Evolutionary conservation across 2,888 invertebrate genomes (phyloP).

Genomic region (Ormia ochracea): DNA sequence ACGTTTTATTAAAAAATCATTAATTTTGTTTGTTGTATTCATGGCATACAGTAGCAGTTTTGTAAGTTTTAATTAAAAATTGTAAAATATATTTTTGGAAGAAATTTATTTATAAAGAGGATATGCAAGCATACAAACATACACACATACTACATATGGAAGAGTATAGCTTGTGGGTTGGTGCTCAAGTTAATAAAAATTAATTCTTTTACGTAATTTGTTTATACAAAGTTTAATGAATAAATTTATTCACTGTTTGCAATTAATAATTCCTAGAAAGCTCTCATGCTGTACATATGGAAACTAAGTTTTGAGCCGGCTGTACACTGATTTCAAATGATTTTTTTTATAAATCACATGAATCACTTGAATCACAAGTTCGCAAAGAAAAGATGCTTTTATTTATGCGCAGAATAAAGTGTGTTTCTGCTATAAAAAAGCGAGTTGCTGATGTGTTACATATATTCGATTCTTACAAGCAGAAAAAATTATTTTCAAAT

Average conservation of each 20-base stretch:
- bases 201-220: neutral
- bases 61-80: conserved; percentile 12
- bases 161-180: neutral
- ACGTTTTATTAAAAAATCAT: conserved; percentile 9
- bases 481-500: too few relatives aligned
- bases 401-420: too few relatives aligned
- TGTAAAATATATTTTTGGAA: neutral
- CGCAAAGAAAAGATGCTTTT: too few relatives aligned
- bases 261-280: neutral
- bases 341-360: too few relatives aligned
- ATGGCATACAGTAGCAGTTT: neutral
- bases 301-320: too few relatives aligned
- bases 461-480: too few relatives aligned
- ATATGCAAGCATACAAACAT: too few relatives aligned
- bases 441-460: too few relatives aligned
- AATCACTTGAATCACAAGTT: too few relatives aligned
- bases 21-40: neutral
- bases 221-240: neutral
- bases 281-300: neutral
- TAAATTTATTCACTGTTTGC: neutral
- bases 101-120: neutral
- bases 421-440: too few relatives aligned
- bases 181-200: conserved; percentile 12
- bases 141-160: neutral
- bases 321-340: too few relatives aligned